These are phyloP conservation scores for Drosophila testacea DNA, from an alignment of 2,888 invertebrate species.

Conservation along the genomic window DNA sequence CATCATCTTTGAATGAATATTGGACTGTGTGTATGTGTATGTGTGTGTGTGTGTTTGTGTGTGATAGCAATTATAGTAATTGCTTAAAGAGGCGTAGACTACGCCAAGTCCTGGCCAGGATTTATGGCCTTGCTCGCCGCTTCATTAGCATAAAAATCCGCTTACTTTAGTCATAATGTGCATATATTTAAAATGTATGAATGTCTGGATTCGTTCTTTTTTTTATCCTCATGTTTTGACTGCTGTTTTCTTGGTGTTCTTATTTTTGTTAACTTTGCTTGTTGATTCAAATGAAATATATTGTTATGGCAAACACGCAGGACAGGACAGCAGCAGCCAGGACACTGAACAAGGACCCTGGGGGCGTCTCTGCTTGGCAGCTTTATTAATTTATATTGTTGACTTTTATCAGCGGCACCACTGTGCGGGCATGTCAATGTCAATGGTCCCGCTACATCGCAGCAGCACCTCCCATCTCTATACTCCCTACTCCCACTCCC, in stretches of 20 bases:
- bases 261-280: conserved; percentile 51
- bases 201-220: conserved; percentile 43
- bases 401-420: conserved; percentile 75
- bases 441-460: conserved; percentile 40
- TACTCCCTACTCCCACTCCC: conserved; percentile 2
- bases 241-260: conserved; percentile 15
- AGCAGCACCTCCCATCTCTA: neutral
- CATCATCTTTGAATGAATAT: conserved; percentile 54
- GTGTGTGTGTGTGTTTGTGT: conserved; percentile 25
- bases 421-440: conserved; percentile 68
- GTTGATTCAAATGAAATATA: conserved; percentile 79
- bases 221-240: conserved; percentile 28
- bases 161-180: conserved; percentile 78
- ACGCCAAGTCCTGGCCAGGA: conserved; percentile 35
- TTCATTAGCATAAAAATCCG: conserved; percentile 82
- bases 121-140: conserved; percentile 66
- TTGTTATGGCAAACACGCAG: conserved; percentile 81
- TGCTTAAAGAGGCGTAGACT: conserved; percentile 61
- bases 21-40: conserved; percentile 39
- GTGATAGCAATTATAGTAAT: conserved; percentile 73
- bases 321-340: conserved; percentile 25
- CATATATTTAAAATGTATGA: conserved; percentile 72
- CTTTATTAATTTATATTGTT: conserved; percentile 82
- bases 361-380: conserved; percentile 67
- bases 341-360: conserved; percentile 62